These are phyloP conservation scores for Oreochromis niloticus DNA, from an alignment of 2,113 vertebrate species.

Conservation along the genomic window DNA sequence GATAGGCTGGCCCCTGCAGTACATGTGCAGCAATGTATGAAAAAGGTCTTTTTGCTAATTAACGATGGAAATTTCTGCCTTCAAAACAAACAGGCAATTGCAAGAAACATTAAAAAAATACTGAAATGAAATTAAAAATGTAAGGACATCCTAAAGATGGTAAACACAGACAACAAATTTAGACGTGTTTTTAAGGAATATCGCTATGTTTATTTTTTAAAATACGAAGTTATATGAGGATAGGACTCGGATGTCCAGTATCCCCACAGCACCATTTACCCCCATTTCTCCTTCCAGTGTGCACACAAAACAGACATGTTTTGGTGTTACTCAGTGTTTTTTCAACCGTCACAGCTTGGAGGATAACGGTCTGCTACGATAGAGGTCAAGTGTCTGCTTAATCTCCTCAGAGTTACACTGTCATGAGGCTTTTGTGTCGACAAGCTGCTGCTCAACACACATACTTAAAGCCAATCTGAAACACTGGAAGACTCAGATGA, in stretches of 20 bases:
- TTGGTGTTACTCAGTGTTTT: not conserved
- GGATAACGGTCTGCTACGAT: constrained; percentile 8
- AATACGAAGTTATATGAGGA: not conserved
- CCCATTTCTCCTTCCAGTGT: not conserved
- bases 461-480: not conserved
- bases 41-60: not conserved
- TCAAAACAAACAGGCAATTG: not conserved
- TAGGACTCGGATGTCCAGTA: not conserved
- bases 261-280: not conserved
- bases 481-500: not conserved
- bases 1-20: not conserved
- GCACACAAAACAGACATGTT: not conserved
- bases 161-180: not conserved
- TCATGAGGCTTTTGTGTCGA: constrained; percentile 3
- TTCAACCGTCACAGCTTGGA: not conserved
- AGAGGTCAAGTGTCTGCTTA: constrained; percentile 29
- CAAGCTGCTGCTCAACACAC: not conserved
- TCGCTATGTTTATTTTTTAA: not conserved
- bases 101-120: not conserved
- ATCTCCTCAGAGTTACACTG: not conserved
- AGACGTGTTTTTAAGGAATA: not conserved
- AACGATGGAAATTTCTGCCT: not conserved
- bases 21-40: not conserved
- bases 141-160: not conserved
- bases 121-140: not conserved